phyloP scores from a whole-genome alignment of 2,113 vertebrate species.

The Urocitellus parryii region DNA sequence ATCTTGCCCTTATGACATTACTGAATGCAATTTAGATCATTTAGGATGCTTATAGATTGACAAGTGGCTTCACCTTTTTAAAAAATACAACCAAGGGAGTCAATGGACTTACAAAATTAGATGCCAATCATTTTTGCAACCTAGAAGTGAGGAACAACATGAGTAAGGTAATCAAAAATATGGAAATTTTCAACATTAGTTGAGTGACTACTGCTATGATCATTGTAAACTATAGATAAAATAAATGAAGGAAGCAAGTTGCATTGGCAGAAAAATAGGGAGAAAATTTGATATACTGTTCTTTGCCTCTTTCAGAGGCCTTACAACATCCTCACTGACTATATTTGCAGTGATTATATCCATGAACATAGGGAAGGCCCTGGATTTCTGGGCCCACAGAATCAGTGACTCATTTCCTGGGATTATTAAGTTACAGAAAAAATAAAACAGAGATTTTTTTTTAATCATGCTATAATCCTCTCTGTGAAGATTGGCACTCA shows the following conservation, averaged over 20 bases:
- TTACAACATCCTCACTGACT: neutral
- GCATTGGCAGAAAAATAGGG: neutral
- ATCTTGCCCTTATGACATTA: slow-evolving; percentile 70
- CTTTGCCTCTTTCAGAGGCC: neutral
- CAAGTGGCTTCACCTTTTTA: slow-evolving; percentile 29
- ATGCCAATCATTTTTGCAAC: slow-evolving; percentile 48
- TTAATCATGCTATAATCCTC: neutral
- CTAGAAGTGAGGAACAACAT: neutral
- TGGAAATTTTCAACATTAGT: neutral
- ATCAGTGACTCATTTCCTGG: neutral
- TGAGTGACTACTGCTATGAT: neutral
- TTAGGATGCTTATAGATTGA: slow-evolving; percentile 61
- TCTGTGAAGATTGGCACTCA: neutral
- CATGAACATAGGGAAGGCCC: neutral
- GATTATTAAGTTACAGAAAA: neutral
- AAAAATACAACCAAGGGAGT: neutral
- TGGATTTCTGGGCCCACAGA: neutral
- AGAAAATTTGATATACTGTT: neutral
- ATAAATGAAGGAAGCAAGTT: neutral
- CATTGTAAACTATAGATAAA: neutral
- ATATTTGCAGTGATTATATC: neutral
- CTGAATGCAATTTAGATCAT: slow-evolving; percentile 60
- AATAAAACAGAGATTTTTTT: neutral
- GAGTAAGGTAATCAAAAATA: neutral
- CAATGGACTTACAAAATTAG: slow-evolving; percentile 58